phyloP scores from a whole-genome alignment of 2,888 invertebrate species.

The Drosophila setosimentum region DNA sequence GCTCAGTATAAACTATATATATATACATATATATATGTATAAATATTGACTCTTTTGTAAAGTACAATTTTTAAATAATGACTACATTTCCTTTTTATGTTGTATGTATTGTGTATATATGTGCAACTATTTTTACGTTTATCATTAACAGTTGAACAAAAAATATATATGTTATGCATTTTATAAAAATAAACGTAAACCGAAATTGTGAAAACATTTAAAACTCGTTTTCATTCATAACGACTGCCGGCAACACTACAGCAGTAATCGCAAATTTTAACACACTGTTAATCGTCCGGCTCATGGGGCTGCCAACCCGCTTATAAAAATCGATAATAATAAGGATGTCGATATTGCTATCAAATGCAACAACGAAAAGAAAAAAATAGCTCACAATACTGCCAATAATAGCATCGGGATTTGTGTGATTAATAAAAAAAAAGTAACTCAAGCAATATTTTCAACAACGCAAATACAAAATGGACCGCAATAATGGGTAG shows the following conservation, averaged over 20 bases:
- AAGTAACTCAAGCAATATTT: slow-evolving; percentile 41
- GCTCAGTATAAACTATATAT: slow-evolving; percentile 61
- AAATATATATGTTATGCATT: slow-evolving; percentile 73
- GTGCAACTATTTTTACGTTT: slow-evolving; percentile 63
- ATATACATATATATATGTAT: slow-evolving; percentile 37
- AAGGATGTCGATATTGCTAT: slow-evolving; percentile 28
- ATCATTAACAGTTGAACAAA: slow-evolving; percentile 63
- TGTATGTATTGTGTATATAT: slow-evolving; percentile 57
- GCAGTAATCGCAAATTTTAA: slow-evolving; percentile 1
- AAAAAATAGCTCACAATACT: slow-evolving; percentile 55
- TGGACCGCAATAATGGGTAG: slow-evolving; percentile 84
- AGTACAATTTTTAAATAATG: slow-evolving; percentile 64
- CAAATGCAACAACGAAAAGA: slow-evolving; percentile 56
- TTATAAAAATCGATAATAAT: slow-evolving; percentile 11
- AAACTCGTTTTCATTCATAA: background rate
- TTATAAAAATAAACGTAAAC: slow-evolving; percentile 69
- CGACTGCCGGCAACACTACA: too few relatives aligned
- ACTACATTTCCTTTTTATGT: slow-evolving; percentile 59
- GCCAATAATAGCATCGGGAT: slow-evolving; percentile 60
- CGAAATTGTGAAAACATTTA: slow-evolving; percentile 28
- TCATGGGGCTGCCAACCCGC: slow-evolving; percentile 20
- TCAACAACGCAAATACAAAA: slow-evolving; percentile 48
- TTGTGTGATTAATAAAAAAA: slow-evolving; percentile 67
- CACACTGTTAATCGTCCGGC: slow-evolving; percentile 16
- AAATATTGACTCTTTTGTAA: slow-evolving; percentile 76